Percentiles rank a stretch among this genome's conserved stretches.
Conservation (phyloP, 2,888 invertebrate genomes). For the Beris morrisii region DNA sequence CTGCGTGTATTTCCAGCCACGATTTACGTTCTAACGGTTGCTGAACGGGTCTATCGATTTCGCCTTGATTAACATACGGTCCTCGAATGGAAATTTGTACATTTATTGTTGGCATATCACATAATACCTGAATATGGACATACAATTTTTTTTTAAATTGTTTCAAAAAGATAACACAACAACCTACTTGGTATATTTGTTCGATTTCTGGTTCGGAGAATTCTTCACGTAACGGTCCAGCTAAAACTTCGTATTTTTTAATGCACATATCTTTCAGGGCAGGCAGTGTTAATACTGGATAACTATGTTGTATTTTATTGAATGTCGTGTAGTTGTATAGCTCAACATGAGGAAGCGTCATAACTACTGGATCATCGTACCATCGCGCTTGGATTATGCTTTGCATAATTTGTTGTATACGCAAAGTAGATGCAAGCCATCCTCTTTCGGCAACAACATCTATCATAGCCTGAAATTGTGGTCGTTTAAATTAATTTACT, state of each 20-base stretch:
- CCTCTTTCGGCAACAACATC: constrained; percentile 90
- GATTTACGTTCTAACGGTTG: constrained; percentile 53
- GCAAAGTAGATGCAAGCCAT: constrained; percentile 81
- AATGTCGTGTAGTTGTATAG: constrained; percentile 66
- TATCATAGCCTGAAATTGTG: constrained; percentile 80
- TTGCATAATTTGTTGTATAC: constrained; percentile 79
- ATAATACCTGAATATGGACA: constrained; percentile 58
- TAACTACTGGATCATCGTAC: constrained; percentile 73
- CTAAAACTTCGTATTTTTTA: constrained; percentile 64
- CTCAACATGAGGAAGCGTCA: constrained; percentile 77
- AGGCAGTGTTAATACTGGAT: constrained; percentile 49
- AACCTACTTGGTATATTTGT: constrained; percentile 64
- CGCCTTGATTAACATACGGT: constrained; percentile 52
- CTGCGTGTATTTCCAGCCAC: constrained; percentile 67
- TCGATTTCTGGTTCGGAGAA: constrained; percentile 71
- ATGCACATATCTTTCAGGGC: constrained; percentile 50
- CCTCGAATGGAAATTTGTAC: constrained; percentile 63
- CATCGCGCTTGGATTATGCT: constrained; percentile 90
- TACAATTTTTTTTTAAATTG: constrained; percentile 8
- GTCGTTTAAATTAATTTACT: no score
- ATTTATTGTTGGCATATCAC: constrained; percentile 66
- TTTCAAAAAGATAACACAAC: constrained; percentile 14
- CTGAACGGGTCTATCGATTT: constrained; percentile 46
- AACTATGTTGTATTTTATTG: constrained; percentile 55
- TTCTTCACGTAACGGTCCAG: constrained; percentile 64